Evolutionary conservation across 1,140 invertebrate species (phyloP), one percentile per base, ranked within the genome.

Genomic region (Nixonia krombeini): DNA sequence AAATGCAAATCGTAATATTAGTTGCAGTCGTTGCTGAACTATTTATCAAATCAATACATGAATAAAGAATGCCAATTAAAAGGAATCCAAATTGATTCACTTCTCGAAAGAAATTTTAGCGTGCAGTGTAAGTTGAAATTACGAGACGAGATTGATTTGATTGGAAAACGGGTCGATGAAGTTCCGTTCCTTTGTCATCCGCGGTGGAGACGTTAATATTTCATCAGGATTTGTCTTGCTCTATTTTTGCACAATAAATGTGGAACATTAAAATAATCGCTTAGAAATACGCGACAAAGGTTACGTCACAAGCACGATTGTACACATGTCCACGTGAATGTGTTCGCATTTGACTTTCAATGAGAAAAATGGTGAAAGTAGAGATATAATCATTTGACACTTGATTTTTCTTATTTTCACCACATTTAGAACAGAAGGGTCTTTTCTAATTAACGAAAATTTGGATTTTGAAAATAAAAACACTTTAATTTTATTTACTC

Each of bases 131-230:
- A n/a, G n/a, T n/a, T n/a, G n/a, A n/a, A n/a, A n/a, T n/a, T n/a
- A n/a, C n/a, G n/a, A n/a, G n/a, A n/a, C n/a, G n/a, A n/a, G n/a
- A 21, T 21, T 21, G 21, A 21, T 21, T 21, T 50, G 66, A 83
- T 76, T 9, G 16, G 16, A 31, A 38, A 8, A 6, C 21, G 21
- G 29, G 51, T 59, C 47, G 17, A 50, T 51, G 1, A 18, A 58
- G 35, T 6, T 23, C 37, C 41, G 10, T 37, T 57, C 29, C 45
- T 41, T n/a, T n/a, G n/a, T 16, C 17, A 21, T 21, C 2, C 6
- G 6, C 2, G 23, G 16, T 17, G 28, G 12, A 23, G 10, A 29
- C 47, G 23, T 57, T 57, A 47, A 57, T 57, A 57, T 57, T 56
- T 38, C 33, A 56, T 9, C 41, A n/a, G 3, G 29, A 4, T 10